These are phyloP conservation scores for Liparis tanakae DNA, from an alignment of 2,797 vertebrate species.

Conservation along the genomic window DNA sequence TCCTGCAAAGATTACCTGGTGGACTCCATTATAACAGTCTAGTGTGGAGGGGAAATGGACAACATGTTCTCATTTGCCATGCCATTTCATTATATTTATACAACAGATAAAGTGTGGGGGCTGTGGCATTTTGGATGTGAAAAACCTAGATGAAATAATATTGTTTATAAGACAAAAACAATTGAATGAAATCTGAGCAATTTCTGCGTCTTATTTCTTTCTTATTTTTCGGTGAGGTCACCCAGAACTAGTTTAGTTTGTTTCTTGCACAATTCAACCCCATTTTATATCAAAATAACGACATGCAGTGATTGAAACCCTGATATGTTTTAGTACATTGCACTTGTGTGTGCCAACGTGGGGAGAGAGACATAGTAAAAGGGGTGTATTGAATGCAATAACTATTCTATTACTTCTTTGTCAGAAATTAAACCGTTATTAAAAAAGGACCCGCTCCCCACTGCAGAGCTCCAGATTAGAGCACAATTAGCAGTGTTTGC, in stretches of 20 bases:
- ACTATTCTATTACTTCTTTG: conserved; percentile 21
- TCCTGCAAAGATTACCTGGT: conserved; percentile 30
- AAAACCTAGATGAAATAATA: background rate
- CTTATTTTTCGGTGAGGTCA: background rate
- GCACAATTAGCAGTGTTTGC: conserved; percentile 43
- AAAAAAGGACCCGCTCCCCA: conserved; percentile 23
- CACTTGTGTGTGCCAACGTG: background rate
- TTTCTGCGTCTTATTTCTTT: background rate
- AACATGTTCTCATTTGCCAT: conserved; percentile 4
- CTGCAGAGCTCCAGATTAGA: conserved; percentile 26
- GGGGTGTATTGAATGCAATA: conserved; percentile 14
- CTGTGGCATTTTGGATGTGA: background rate
- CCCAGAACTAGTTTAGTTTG: background rate
- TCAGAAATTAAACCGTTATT: conserved; percentile 23
- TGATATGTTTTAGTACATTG: conserved; percentile 10
- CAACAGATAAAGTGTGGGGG: background rate
- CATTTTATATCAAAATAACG: conserved; percentile 13
- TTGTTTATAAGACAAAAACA: background rate
- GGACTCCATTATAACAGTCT: conserved; percentile 33
- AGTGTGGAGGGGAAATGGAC: conserved; percentile 30
- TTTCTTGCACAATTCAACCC: background rate
- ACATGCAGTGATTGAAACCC: conserved; percentile 11
- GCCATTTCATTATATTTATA: conserved; percentile 5
- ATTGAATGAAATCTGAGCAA: background rate
- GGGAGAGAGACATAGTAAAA: conserved; percentile 4